phyloP scores from a whole-genome alignment of 2,113 vertebrate genomes.

The Larimichthys polyactis region DNA sequence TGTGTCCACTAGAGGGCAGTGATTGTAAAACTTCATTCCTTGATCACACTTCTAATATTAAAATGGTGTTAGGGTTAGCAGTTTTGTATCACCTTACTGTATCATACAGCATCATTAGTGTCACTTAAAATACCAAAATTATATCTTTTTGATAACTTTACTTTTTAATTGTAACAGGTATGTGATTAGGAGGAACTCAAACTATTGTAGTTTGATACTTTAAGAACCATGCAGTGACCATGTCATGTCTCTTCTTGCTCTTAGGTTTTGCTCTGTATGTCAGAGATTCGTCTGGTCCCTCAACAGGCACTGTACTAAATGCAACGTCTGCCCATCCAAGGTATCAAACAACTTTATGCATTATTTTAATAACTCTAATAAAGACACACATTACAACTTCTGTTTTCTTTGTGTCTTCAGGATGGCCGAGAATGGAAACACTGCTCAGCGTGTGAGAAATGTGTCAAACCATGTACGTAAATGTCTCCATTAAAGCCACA shows the following conservation, averaged over 20 bases:
- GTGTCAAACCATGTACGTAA: constrained; percentile 94
- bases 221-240: no score
- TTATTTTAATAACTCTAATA: not conserved
- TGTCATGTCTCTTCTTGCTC: constrained; percentile 6
- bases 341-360: constrained; percentile 73
- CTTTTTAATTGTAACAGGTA: no score
- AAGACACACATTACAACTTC: constrained; percentile 7
- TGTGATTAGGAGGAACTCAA: not conserved
- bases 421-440: constrained; percentile 95
- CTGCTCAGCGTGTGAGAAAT: constrained; percentile 90
- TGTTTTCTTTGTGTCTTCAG: constrained; percentile 75
- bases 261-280: constrained; percentile 90
- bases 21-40: no score
- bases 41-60: no score
- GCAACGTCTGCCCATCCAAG: constrained; percentile 94
- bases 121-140: no score
- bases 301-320: constrained; percentile 92
- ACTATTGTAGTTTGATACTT: not conserved
- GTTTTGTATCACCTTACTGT: no score
- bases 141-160: no score
- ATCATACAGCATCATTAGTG: no score
- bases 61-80: no score
- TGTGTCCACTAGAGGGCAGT: no score
- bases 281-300: constrained; percentile 88
- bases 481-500: not conserved